These are phyloP conservation scores for Phocoena phocoena DNA, from an alignment of 2,113 vertebrate species.

Conservation along the genomic window DNA sequence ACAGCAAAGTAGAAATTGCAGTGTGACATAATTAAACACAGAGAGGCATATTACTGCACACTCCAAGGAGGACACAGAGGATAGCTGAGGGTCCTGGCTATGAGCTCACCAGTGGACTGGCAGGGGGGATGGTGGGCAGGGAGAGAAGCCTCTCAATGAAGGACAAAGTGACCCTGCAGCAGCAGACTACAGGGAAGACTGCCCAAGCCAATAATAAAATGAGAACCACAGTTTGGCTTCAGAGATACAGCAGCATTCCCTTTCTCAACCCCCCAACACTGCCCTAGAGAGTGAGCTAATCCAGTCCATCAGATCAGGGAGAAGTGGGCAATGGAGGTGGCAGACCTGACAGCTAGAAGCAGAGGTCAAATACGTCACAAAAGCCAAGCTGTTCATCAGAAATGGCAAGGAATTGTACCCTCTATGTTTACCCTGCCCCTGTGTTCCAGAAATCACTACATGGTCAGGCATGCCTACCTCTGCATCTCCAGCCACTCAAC, in stretches of 20 bases:
- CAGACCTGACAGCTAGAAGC: neutral
- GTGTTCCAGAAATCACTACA: neutral
- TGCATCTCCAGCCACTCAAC: no score
- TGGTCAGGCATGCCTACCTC: neutral
- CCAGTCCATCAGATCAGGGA: neutral
- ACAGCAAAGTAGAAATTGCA: neutral
- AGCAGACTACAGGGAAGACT: neutral
- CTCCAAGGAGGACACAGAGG: neutral
- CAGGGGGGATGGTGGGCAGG: accelerated
- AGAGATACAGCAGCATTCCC: neutral
- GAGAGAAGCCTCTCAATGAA: neutral
- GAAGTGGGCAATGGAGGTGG: neutral
- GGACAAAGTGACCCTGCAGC: neutral
- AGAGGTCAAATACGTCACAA: neutral
- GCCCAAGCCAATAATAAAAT: neutral
- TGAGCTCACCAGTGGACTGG: neutral
- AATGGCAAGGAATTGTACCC: neutral
- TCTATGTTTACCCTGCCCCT: neutral
- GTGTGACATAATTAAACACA: neutral
- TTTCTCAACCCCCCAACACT: neutral
- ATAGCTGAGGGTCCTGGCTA: neutral
- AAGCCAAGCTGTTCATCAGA: neutral
- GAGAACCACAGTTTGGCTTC: neutral
- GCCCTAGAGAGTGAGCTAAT: neutral
- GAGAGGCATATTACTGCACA: neutral